Evolutionary conservation across 2,113 vertebrate genomes (phyloP).

Genomic region (Apteryx mantelli): DNA sequence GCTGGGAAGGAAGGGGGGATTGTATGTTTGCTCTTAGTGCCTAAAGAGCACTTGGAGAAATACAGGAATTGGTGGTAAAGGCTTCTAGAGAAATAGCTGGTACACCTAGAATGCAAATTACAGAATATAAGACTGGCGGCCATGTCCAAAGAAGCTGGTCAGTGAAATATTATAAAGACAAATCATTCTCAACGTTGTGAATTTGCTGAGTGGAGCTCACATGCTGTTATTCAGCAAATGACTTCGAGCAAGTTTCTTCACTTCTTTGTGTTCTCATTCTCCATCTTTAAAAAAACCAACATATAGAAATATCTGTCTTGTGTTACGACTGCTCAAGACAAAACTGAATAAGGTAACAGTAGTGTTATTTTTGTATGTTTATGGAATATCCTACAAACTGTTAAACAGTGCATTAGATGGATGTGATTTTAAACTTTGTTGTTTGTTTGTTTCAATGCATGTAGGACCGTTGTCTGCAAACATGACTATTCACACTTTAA

Average conservation of each 20-base stretch:
- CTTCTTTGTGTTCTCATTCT: neutral
- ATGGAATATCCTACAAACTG: neutral
- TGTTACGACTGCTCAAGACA: neutral
- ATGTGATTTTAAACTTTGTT: neutral
- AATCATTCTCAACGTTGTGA: neutral
- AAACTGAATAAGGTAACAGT: neutral
- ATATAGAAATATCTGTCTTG: neutral
- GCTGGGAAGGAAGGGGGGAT: too few relatives aligned
- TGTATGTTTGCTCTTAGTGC: neutral
- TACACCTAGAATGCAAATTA: neutral
- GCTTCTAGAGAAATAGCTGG: neutral
- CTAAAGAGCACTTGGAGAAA: neutral
- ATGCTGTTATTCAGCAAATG: neutral
- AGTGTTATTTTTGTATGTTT: neutral
- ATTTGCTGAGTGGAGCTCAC: neutral
- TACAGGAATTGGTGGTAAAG: neutral
- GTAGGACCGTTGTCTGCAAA: neutral
- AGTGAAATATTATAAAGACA: neutral
- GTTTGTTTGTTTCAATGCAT: neutral
- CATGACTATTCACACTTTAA: neutral
- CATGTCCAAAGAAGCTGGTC: neutral
- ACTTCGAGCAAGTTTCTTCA: neutral
- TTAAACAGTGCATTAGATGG: neutral
- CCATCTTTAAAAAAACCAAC: neutral
- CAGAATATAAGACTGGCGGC: neutral